These are phyloP conservation scores for Ammodytes marinus DNA, from an alignment of 2,113 vertebrate species.

Conservation along the genomic window DNA sequence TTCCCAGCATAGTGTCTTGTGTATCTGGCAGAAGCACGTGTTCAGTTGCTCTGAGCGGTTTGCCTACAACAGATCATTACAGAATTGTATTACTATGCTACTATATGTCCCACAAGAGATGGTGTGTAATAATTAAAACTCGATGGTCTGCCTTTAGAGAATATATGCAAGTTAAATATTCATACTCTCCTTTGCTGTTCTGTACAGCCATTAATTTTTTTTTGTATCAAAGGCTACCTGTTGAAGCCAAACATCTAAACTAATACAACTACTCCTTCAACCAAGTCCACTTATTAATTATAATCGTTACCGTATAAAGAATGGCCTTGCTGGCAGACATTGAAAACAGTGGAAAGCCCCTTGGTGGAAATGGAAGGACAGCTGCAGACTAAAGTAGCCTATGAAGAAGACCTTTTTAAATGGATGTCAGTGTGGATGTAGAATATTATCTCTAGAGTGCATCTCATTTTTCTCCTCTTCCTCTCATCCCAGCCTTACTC, in stretches of 20 bases:
- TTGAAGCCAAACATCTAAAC: not conserved
- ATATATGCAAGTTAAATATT: not conserved
- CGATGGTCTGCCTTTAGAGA: not conserved
- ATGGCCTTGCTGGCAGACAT: conserved; percentile 30
- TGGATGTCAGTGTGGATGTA: conserved; percentile 10
- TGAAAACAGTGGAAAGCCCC: conserved; percentile 22
- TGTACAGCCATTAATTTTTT: not conserved
- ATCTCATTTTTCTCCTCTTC: no score
- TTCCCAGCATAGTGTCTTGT: not conserved
- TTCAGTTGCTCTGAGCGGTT: not conserved
- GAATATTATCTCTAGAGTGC: conserved; percentile 18
- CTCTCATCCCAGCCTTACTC: no score
- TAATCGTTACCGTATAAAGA: conserved; percentile 2
- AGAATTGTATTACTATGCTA: not conserved
- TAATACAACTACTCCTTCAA: not conserved
- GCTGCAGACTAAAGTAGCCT: conserved; percentile 27
- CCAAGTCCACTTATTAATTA: not conserved
- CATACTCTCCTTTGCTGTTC: not conserved
- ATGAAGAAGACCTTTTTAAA: conserved; percentile 19
- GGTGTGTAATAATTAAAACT: conserved; percentile 15
- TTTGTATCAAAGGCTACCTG: not conserved
- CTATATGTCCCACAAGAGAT: conserved; percentile 11
- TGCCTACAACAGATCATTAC: not conserved
- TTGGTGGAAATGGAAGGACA: conserved; percentile 10
- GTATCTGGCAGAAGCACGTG: conserved; percentile 18